A percentile compares a stretch with the other conserved stretches of the same genome.
phyloP scores from a whole-genome alignment of 2,113 vertebrate species.

The Colaptes auratus region DNA sequence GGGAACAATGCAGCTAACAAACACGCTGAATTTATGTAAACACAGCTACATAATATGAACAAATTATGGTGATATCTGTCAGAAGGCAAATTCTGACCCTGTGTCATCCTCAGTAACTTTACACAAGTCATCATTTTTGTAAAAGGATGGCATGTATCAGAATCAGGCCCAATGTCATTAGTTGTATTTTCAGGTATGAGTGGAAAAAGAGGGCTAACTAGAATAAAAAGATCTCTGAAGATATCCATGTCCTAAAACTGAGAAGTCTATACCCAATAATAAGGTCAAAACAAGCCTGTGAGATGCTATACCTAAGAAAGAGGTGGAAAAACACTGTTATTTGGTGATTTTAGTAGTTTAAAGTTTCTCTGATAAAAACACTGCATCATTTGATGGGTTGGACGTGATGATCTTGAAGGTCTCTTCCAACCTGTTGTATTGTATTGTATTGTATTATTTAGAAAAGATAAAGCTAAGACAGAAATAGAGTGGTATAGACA shows the following conservation, averaged over 20 bases:
- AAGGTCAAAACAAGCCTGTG: not conserved
- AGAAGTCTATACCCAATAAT: not conserved
- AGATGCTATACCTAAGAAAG: not conserved
- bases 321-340: not conserved
- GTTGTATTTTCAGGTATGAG: not conserved
- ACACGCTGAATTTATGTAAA: not conserved
- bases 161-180: not conserved
- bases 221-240: not conserved
- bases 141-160: not conserved
- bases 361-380: not conserved
- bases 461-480: not conserved
- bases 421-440: too few relatives aligned
- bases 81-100: not conserved
- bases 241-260: not conserved
- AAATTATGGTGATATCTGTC: not conserved
- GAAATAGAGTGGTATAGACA: not conserved
- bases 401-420: too few relatives aligned
- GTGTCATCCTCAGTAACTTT: not conserved
- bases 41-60: not conserved
- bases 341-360: not conserved
- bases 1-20: not conserved
- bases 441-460: too few relatives aligned
- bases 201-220: not conserved
- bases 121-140: not conserved
- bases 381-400: too few relatives aligned